Base-by-base conservation (phyloP, 2,797 vertebrate genomes). In the Ispidina picta region DNA sequence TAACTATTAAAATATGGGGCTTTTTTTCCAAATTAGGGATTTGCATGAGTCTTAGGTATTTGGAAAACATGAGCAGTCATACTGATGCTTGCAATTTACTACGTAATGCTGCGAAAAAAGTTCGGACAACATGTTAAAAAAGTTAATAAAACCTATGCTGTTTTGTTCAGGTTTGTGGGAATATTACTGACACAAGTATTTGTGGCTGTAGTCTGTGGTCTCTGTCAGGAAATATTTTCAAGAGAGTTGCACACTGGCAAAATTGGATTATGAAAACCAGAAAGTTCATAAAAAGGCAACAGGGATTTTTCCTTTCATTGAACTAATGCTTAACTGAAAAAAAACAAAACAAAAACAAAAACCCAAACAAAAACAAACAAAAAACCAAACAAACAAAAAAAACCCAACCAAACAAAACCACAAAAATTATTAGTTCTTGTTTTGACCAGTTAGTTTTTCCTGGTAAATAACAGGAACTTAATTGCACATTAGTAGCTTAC, bases 391-490 rank as follows among this genome's bases (percentile, higher is more conserved):
- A 37, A 37, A 37, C 10, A 37, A 37, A 37, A 39, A 39, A 15
- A 39, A 39, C 14, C 5, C 37, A 15, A 39, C 9, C 33, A 35
- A 35, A 39, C 37, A 39, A 39, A 39, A 15, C 37, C 14, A 39
- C 37, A 39, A 39, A 39, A 15, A 15, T 39, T 39, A 17, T 55
- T 69, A 33, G 33, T 73, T 46, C 59, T 71, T 84, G 46, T 75
- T 85, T 83, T 86, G 35, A 68, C 19, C 21, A 48, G 49, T 89
- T 89, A 83, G 48, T 48, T 88, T 89, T 77, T 91, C 54, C 46
- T 82, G 44, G 77, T 89, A 92, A 95, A 88, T 88, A 89, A 62
- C 64, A 83, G 69, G 68, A 92, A 84, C 54, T 94, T 91, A 94
- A 92, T 88, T 92, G 88, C 71, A 77, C 77, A 71, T 94, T 90